phyloP scores from a whole-genome alignment of 2,888 invertebrate genomes.

The Lottia scabra region DNA sequence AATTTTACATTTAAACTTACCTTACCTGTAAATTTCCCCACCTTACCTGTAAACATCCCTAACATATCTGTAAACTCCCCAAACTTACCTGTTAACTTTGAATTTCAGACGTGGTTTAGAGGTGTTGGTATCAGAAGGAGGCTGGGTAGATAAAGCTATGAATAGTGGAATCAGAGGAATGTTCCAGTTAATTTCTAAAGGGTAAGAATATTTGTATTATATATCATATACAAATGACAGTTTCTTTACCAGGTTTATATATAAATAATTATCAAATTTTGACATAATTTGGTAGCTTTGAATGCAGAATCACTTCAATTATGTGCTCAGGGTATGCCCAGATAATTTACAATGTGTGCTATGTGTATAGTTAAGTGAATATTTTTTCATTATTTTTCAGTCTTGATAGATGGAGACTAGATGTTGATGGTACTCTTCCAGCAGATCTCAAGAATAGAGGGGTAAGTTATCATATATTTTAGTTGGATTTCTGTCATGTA shows the following conservation, averaged over 20 bases:
- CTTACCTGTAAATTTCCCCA: too few species aligned
- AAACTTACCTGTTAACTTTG: too few species aligned
- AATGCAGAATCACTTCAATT: too few species aligned
- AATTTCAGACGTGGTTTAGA: constrained; percentile 59
- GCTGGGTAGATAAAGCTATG: constrained; percentile 68
- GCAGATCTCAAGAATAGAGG: not conserved
- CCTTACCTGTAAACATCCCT: too few species aligned
- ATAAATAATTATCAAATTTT: not conserved
- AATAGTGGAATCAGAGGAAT: constrained; percentile 66
- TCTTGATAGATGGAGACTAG: not conserved
- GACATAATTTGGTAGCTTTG: constrained; percentile 1
- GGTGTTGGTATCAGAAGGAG: constrained; percentile 61
- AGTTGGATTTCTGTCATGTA: too few species aligned
- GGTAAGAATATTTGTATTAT: too few species aligned
- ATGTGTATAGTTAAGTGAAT: not conserved
- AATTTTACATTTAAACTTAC: too few species aligned
- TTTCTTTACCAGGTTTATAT: too few species aligned
- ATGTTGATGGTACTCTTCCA: not conserved
- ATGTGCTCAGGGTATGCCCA: too few species aligned
- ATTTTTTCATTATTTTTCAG: constrained; percentile 1
- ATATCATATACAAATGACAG: too few species aligned
- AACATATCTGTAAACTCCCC: too few species aligned
- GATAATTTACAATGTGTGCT: not conserved
- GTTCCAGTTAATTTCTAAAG: constrained; percentile 65
- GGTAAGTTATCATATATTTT: not conserved